A percentile compares a stretch with the other conserved stretches of the same genome.
phyloP scores from a whole-genome alignment of 2,113 vertebrate genomes.

The Aegypius monachus region DNA sequence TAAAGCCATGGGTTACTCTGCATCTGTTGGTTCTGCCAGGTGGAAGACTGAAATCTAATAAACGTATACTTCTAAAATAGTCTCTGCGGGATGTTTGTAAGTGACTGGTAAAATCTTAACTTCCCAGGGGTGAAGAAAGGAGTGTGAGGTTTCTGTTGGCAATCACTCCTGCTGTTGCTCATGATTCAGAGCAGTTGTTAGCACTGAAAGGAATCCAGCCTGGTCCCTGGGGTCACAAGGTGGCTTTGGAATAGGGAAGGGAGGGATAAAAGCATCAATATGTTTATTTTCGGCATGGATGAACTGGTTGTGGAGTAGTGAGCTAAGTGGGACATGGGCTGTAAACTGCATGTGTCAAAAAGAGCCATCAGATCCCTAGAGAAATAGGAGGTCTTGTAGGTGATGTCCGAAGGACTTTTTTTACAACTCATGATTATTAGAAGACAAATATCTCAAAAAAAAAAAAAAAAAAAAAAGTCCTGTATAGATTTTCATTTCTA shows the following conservation, averaged over 20 bases:
- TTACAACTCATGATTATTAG: too few species aligned
- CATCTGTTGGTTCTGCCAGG: not conserved
- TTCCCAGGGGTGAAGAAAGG: not conserved
- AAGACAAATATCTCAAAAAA: too few species aligned
- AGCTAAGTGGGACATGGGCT: rapidly evolving
- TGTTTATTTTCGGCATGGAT: not conserved
- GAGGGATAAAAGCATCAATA: not conserved
- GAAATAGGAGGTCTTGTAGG: too few species aligned
- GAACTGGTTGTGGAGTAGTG: not conserved
- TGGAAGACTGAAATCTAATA: not conserved
- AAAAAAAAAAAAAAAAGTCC: not conserved
- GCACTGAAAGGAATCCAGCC: not conserved
- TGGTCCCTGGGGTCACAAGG: not conserved
- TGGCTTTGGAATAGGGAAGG: not conserved
- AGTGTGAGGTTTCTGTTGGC: not conserved
- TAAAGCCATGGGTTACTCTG: not conserved
- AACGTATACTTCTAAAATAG: not conserved
- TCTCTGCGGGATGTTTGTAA: not conserved
- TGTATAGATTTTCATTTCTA: not conserved
- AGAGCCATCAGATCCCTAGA: not conserved
- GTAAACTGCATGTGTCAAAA: not conserved
- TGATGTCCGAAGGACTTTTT: too few species aligned
- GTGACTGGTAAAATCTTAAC: not conserved
- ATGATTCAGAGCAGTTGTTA: not conserved
- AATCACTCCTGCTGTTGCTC: not conserved